Evolutionary conservation across 2,113 vertebrate genomes (phyloP).

Genomic region (Charadrius vociferus): DNA sequence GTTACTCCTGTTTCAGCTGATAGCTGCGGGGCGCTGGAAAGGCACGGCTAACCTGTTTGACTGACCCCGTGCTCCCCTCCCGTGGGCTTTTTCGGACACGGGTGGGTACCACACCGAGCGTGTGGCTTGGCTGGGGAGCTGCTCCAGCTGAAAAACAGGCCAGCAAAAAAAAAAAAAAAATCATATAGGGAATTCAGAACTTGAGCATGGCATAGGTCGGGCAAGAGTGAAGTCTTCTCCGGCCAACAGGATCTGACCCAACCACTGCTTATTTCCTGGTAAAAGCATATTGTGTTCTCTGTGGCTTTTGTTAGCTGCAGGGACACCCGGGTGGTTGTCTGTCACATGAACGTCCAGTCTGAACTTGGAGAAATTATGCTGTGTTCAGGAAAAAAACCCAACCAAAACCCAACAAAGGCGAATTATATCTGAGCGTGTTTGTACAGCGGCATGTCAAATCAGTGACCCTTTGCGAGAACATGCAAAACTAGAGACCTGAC

Average conservation of each 20-base stretch:
- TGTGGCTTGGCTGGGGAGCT: not conserved
- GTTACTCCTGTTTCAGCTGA: not conserved
- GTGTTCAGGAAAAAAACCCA: not conserved
- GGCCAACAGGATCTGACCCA: not conserved
- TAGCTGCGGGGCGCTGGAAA: not conserved
- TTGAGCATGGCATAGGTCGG: fast-evolving
- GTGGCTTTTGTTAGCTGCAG: not conserved
- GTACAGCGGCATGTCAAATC: not conserved
- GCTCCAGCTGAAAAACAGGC: not conserved
- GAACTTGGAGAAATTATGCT: not conserved
- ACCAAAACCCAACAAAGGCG: not conserved
- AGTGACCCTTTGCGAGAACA: not conserved
- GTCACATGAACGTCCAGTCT: not conserved
- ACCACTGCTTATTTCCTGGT: not conserved
- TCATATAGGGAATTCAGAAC: not conserved
- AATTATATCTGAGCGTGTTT: not conserved
- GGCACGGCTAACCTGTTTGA: not conserved
- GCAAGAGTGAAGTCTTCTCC: fast-evolving
- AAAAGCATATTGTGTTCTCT: not conserved
- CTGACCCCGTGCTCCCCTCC: not conserved
- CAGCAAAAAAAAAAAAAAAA: too few species aligned
- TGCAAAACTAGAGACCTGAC: fast-evolving
- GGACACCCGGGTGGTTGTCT: not conserved
- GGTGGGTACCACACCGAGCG: not conserved
- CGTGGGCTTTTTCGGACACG: fast-evolving